Percentiles rank a stretch among this genome's conserved stretches.
These are phyloP conservation scores for Brotula barbata DNA, from an alignment of 2,797 vertebrate genomes.

Conservation along the genomic window DNA sequence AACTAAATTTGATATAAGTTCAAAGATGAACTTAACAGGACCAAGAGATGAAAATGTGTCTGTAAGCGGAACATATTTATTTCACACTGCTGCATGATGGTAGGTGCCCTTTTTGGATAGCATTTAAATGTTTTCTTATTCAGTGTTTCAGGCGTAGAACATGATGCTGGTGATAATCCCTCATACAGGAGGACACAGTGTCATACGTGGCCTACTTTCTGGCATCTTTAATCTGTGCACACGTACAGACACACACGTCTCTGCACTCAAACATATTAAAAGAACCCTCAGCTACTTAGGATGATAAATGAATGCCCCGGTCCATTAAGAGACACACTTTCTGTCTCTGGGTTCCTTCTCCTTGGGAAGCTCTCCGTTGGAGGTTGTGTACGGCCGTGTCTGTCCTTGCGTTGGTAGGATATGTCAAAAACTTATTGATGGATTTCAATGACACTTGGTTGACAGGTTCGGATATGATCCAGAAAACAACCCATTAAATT, in stretches of 20 bases:
- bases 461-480: too few relatives aligned
- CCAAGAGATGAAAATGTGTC: slow-evolving; percentile 3
- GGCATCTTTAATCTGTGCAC: slow-evolving; percentile 47
- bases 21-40: slow-evolving; percentile 3
- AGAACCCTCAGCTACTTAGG: slow-evolving; percentile 64
- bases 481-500: too few relatives aligned
- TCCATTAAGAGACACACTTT: slow-evolving; percentile 44
- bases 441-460: too few relatives aligned
- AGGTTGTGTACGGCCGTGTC: too few relatives aligned
- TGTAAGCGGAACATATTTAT: neutral
- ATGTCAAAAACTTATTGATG: too few relatives aligned
- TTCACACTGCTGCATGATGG: slow-evolving; percentile 1
- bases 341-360: slow-evolving; percentile 10
- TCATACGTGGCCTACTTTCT: slow-evolving; percentile 72
- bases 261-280: slow-evolving; percentile 70
- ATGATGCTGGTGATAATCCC: slow-evolving; percentile 42
- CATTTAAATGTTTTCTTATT: slow-evolving; percentile 22
- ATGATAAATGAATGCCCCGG: slow-evolving; percentile 65
- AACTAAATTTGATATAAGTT: too few relatives aligned
- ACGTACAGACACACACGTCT: slow-evolving; percentile 32
- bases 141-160: slow-evolving; percentile 42
- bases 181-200: slow-evolving; percentile 49
- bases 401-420: too few relatives aligned
- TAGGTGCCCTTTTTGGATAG: too few relatives aligned
- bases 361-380: slow-evolving; percentile 20